Conservation (phyloP, 2,888 invertebrate species). For the Pyrrhosoma nymphula region DNA sequence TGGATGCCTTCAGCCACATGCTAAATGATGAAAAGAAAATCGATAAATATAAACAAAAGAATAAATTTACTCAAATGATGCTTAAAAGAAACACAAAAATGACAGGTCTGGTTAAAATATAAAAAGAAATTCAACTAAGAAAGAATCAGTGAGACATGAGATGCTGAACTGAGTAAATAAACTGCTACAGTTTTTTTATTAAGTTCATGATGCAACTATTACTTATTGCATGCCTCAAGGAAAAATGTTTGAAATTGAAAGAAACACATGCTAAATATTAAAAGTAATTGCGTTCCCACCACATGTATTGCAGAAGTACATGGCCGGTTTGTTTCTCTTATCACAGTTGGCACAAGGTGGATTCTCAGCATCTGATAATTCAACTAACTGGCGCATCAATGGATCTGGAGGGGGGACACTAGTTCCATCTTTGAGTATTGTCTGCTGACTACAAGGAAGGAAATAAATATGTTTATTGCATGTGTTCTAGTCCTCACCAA, state of each 20-base stretch:
- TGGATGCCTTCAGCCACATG: constrained; percentile 60
- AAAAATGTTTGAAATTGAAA: neutral
- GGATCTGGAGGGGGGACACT: constrained; percentile 83
- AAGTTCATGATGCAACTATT: neutral
- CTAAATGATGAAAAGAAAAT: constrained; percentile 56
- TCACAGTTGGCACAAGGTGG: constrained; percentile 90
- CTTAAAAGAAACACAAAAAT: neutral
- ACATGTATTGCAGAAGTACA: constrained; percentile 90
- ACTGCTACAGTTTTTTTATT: neutral
- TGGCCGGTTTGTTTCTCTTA: constrained; percentile 84
- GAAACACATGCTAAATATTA: constrained; percentile 68
- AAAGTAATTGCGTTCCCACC: constrained; percentile 77
- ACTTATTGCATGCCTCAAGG: neutral
- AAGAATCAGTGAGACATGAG: neutral
- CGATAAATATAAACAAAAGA: constrained; percentile 17
- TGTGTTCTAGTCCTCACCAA: neutral
- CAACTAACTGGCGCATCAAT: constrained; percentile 85
- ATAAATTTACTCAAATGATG: neutral
- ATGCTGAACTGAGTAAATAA: neutral
- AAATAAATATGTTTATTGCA: constrained; percentile 52
- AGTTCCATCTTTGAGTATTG: constrained; percentile 82
- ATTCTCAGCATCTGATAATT: constrained; percentile 85
- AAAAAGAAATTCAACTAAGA: neutral
- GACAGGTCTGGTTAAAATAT: neutral
- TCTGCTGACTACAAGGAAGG: constrained; percentile 79